Evolutionary conservation across 2,797 vertebrate species (phyloP).

Genomic region (Gadopsis bispinosus): DNA sequence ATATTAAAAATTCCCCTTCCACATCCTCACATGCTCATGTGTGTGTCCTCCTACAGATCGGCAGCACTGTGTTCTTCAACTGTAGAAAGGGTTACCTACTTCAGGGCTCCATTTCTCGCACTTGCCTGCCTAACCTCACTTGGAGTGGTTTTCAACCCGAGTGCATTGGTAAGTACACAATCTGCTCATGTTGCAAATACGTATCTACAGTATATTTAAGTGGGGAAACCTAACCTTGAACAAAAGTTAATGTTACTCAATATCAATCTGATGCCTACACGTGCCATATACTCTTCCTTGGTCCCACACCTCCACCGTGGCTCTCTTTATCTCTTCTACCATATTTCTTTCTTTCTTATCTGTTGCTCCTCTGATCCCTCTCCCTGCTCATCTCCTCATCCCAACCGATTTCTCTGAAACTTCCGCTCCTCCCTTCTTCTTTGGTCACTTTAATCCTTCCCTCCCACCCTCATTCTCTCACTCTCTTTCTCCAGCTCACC

Average conservation of each 20-base stretch:
- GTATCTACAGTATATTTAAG: not conserved
- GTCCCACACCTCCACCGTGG: not conserved
- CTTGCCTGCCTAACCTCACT: slow-evolving; percentile 96
- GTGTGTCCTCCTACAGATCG: slow-evolving; percentile 84
- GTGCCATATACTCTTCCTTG: slow-evolving; percentile 32
- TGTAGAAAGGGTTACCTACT: slow-evolving; percentile 97
- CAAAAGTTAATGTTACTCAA: slow-evolving; percentile 1
- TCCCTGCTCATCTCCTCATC: not conserved
- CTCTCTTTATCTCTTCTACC: not conserved
- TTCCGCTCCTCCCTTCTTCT: slow-evolving; percentile 1
- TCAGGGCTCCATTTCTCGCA: slow-evolving; percentile 95
- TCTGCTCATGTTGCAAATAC: slow-evolving; percentile 16
- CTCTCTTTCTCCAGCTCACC: slow-evolving; percentile 88
- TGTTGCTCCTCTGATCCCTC: slow-evolving; percentile 22
- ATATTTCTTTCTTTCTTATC: slow-evolving; percentile 1
- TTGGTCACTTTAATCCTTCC: slow-evolving; percentile 24
- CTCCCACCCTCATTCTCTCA: not conserved
- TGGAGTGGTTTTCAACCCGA: slow-evolving; percentile 96
- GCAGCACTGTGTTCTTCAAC: slow-evolving; percentile 92
- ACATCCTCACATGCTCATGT: not conserved
- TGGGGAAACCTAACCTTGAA: slow-evolving; percentile 17
- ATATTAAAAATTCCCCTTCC: too few species aligned
- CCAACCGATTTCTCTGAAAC: slow-evolving; percentile 21
- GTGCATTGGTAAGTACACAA: slow-evolving; percentile 90
- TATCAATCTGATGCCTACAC: not conserved